Conservation (phyloP, 2,797 vertebrate genomes). For the Sciurus carolinensis region DNA sequence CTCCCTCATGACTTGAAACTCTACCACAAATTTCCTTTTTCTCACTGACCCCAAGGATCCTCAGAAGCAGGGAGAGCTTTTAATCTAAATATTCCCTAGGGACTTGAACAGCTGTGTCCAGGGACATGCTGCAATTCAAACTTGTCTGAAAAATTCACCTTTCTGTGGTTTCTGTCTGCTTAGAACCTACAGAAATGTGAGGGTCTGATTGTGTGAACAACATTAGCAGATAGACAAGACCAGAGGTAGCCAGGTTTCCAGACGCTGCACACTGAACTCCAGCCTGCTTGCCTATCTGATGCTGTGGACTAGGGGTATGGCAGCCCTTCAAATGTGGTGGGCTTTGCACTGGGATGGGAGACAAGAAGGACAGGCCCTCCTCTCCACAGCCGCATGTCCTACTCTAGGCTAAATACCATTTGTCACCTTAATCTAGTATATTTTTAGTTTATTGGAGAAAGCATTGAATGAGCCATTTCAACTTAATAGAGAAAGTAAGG, state of each 20-base stretch:
- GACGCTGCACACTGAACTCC: not conserved
- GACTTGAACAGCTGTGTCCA: not conserved
- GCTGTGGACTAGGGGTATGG: not conserved
- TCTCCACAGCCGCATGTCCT: not conserved
- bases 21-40: not conserved
- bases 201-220: not conserved
- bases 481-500: not conserved
- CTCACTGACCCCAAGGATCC: not conserved
- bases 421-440: not conserved
- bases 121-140: not conserved
- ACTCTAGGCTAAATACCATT: not conserved
- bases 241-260: not conserved
- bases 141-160: not conserved
- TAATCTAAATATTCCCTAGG: not conserved
- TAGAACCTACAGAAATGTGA: not conserved
- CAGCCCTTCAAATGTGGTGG: not conserved
- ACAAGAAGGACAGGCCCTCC: not conserved
- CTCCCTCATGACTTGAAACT: not conserved
- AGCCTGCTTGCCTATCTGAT: not conserved
- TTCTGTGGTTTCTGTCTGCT: not conserved
- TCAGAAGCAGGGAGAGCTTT: not conserved
- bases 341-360: not conserved
- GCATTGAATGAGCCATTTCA: not conserved
- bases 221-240: not conserved
- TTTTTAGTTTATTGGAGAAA: constrained; percentile 28